Base-by-base conservation (phyloP, 2,113 vertebrate genomes). In the Gasterosteus nipponicus region DNA sequence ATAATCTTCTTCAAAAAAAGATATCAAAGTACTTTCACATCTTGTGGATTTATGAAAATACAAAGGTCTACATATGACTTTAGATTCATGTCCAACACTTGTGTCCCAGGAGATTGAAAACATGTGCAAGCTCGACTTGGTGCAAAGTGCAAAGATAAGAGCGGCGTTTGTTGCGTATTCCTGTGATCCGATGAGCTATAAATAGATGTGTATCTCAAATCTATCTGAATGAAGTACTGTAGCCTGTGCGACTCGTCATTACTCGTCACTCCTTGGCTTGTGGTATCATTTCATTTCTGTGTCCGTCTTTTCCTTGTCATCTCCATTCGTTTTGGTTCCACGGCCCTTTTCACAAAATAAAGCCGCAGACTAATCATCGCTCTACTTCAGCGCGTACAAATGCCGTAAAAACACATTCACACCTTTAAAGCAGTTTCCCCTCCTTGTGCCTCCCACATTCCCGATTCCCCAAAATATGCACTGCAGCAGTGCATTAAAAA, bases 91-190 rank as follows among this genome's bases (percentile, higher is more conserved):
- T 54, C 60, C 51, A 65, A 39, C 44, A 61, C 22, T 57, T 29
- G 10, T 19, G 11, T 76, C 71, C 64, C 54, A 1, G 75, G 74
- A 74, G 81, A 60, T 69, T 73, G 60, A 11, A 69, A 79, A 70
- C 46, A 35, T 0, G 9, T 73, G 18, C 31, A 18, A 19, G 59
- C n/a, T 68, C 41, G 75, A 68, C 47, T 47, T 14, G 10, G 41
- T 26, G 80, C 71, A 79, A 60, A 80, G 82, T 63, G 78, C 60
- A 77, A 12, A 53, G 78, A 82, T 86, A 73, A 85, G 69, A 83
- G 62, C 1, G 8, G 0, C 39, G 63, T 69, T 70, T 62, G 53
- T 70, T 15, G 11, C 53, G 72, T 62, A 59, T 81, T 65, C 78
- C 80, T 69, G 73, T 80, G 80, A 85, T 84, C 69, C 80, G 76